These are phyloP conservation scores for Chironomus riparius DNA, from an alignment of 2,888 invertebrate species.

Conservation along the genomic window DNA sequence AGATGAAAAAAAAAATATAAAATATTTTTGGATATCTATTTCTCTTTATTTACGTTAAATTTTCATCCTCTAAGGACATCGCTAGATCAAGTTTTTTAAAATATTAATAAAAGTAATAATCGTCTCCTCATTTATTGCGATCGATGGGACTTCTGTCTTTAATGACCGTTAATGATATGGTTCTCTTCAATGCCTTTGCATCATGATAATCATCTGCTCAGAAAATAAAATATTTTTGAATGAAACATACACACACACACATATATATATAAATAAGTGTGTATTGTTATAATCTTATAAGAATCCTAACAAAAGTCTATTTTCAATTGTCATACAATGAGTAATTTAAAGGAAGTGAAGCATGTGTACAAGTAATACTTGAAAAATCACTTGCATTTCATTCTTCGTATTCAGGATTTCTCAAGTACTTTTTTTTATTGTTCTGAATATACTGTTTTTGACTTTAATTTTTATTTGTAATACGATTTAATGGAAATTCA, in stretches of 20 bases:
- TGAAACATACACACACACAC: too few species aligned
- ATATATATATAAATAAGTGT: background rate
- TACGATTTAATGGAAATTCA: background rate
- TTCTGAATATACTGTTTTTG: background rate
- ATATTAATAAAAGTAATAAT: background rate
- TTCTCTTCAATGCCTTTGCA: background rate
- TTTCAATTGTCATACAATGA: background rate
- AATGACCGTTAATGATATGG: slow-evolving; percentile 18
- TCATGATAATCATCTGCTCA: background rate
- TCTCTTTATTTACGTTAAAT: background rate
- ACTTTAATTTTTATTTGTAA: background rate
- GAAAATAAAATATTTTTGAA: background rate
- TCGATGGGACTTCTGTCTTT: background rate
- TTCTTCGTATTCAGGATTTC: background rate
- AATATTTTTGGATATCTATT: background rate
- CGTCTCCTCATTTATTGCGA: background rate
- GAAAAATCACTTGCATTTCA: background rate
- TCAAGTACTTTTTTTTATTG: background rate
- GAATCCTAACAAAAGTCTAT: background rate
- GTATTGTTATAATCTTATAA: background rate
- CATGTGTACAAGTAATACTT: background rate
- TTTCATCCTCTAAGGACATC: background rate
- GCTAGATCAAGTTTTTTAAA: background rate
- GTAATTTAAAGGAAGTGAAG: background rate
- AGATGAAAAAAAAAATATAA: background rate